Conservation (phyloP, 2,797 vertebrate species). For the Mormyrops boulengeri region DNA sequence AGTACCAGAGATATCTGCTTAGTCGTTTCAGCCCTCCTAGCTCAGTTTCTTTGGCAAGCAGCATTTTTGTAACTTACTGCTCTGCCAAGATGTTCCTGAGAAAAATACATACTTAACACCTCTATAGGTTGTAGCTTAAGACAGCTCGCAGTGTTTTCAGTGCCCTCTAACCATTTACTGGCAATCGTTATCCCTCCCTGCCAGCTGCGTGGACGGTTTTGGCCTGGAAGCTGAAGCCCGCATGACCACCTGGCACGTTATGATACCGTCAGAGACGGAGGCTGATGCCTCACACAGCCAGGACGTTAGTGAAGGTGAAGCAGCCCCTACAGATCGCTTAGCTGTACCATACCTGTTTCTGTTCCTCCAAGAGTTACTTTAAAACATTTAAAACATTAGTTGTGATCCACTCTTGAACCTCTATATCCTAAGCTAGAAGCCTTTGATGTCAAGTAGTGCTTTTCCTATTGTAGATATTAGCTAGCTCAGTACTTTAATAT, state of each 20-base stretch:
- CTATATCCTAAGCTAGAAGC: neutral
- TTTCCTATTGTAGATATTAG: neutral
- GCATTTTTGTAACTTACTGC: neutral
- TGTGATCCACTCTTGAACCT: neutral
- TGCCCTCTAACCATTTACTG: neutral
- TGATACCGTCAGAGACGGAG: constrained; percentile 87
- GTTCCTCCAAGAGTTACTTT: neutral
- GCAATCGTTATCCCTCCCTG: neutral
- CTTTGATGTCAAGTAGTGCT: neutral
- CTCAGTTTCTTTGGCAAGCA: neutral
- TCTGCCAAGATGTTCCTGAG: neutral
- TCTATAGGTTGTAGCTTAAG: neutral
- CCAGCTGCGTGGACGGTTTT: constrained; percentile 88
- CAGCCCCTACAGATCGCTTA: neutral
- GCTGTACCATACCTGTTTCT: neutral
- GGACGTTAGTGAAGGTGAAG: constrained; percentile 88
- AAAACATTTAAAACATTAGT: neutral
- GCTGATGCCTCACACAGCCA: constrained; percentile 78
- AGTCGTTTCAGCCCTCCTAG: neutral
- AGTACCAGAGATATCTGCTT: neutral
- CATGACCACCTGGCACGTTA: constrained; percentile 98
- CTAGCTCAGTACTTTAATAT: neutral
- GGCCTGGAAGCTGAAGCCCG: constrained; percentile 95
- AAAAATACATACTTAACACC: neutral
- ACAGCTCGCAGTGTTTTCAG: neutral